Evolutionary conservation across 2,113 vertebrate species (phyloP).

Genomic region (Empidonax alnorum): DNA sequence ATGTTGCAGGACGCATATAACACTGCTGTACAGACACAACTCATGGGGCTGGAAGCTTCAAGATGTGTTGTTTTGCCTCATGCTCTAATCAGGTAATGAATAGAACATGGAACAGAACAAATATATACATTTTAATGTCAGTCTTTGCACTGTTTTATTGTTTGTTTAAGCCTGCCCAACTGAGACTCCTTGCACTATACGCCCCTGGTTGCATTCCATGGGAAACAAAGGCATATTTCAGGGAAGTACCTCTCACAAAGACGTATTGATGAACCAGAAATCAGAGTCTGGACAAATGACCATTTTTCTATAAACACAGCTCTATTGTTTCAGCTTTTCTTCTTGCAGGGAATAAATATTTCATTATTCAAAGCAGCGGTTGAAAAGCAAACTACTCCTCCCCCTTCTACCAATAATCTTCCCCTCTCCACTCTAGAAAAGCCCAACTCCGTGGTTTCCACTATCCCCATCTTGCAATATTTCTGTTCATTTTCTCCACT

Average conservation of each 20-base stretch:
- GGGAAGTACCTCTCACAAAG: conserved; percentile 78
- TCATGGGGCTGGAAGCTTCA: background rate
- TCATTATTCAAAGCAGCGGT: conserved; percentile 71
- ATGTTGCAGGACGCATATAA: background rate
- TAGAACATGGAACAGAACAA: conserved; percentile 54
- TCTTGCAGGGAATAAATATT: conserved; percentile 72
- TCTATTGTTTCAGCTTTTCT: conserved; percentile 75
- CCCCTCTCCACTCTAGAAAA: background rate
- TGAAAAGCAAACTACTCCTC: conserved; percentile 47
- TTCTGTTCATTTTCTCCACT: background rate
- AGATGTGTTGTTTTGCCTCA: background rate
- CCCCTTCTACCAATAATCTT: conserved; percentile 1
- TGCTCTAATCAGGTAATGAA: conserved; percentile 65
- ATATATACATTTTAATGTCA: conserved; percentile 63
- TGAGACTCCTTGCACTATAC: conserved; percentile 71
- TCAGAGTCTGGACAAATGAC: conserved; percentile 76
- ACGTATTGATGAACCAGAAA: conserved; percentile 78
- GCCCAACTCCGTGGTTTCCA: background rate
- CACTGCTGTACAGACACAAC: background rate
- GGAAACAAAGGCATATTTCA: conserved; percentile 79
- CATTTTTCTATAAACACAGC: conserved; percentile 77
- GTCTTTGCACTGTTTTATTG: conserved; percentile 68
- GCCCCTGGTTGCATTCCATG: conserved; percentile 75
- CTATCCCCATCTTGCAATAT: background rate
- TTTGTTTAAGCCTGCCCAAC: conserved; percentile 61